Conservation (phyloP, 2,888 invertebrate species). For the Deilephila porcellus region DNA sequence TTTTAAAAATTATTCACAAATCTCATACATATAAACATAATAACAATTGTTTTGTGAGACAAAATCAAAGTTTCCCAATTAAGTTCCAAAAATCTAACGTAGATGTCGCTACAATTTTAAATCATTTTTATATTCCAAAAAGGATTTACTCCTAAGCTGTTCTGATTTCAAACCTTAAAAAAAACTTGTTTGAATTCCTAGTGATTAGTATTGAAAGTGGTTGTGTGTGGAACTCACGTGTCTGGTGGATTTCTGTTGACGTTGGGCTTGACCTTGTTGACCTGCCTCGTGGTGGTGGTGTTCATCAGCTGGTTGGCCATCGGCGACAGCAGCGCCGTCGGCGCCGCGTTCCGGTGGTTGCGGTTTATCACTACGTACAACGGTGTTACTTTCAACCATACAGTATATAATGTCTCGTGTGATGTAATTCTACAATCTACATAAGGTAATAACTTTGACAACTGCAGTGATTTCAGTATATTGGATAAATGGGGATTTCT, state of each 20-base stretch:
- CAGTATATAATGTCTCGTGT: not conserved
- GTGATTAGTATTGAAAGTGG: too few relatives aligned
- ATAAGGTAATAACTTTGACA: too few relatives aligned
- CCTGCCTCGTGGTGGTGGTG: conserved; percentile 91
- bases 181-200: too few relatives aligned
- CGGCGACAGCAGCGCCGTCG: conserved; percentile 87
- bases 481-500: too few relatives aligned
- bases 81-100: not conserved
- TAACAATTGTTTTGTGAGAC: not conserved
- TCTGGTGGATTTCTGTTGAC: conserved; percentile 91
- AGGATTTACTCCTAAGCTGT: too few relatives aligned
- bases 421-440: not conserved
- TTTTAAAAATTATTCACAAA: not conserved
- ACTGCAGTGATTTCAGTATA: too few relatives aligned
- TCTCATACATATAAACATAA: not conserved
- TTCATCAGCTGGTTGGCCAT: conserved; percentile 89
- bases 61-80: not conserved
- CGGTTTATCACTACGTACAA: conserved; percentile 88
- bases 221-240: conserved; percentile 78
- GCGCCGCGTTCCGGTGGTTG: conserved; percentile 90
- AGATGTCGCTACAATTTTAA: not conserved
- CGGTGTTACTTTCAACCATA: too few relatives aligned
- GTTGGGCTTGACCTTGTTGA: conserved; percentile 95
- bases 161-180: too few relatives aligned
- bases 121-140: too few relatives aligned